Evolutionary conservation across 2,113 vertebrate species (phyloP), one percentile per base, ranked within the genome.

Genomic region (Podiceps cristatus): DNA sequence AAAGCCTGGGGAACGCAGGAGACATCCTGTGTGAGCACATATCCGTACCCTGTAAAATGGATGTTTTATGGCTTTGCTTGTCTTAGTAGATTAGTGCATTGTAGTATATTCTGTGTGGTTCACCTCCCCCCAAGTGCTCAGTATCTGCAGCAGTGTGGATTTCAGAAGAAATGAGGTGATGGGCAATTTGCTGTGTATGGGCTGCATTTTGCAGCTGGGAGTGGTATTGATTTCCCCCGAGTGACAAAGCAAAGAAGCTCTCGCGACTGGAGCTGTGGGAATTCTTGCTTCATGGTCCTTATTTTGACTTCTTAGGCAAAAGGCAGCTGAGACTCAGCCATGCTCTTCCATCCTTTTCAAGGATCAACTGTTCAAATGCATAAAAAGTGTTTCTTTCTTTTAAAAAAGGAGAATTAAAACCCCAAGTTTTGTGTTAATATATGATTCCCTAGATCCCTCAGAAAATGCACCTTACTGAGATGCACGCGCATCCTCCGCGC

Each of bases 351-450:
- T 1, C 11, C 49, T 60, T 44, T 16, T 3, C 50, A 15, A 9
- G 52, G 13, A 49, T 3, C 68, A 28, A 45, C 78, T 52, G 37
- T 77, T 72, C 25, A 6, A 31, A 37, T 29, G 31, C 75, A 24
- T 11, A 2, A 10, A 64, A n/a, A 12, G 0, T 1, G 13, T 33
- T 11, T 25, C 3, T 49, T 35, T n/a, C n/a, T 7, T 2, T 17
- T 14, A 14, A n/a, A 37, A 87, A 87, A 37, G 5, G 12, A 44
- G 35, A 12, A 10, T 42, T 42, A 42, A 14, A 45, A 37, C 71
- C 27, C 4, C 71, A 28, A 18, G 56, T 13, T 20, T 40, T 58
- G 3, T 7, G 0, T 8, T 29, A 10, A 10, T 35, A 4, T 9
- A 17, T 10, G 22, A 10, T 42, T 76, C n/a, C 59, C 45, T 12